These are phyloP conservation scores for Drosophila colorata DNA, from an alignment of 2,888 invertebrate genomes.

Conservation along the genomic window DNA sequence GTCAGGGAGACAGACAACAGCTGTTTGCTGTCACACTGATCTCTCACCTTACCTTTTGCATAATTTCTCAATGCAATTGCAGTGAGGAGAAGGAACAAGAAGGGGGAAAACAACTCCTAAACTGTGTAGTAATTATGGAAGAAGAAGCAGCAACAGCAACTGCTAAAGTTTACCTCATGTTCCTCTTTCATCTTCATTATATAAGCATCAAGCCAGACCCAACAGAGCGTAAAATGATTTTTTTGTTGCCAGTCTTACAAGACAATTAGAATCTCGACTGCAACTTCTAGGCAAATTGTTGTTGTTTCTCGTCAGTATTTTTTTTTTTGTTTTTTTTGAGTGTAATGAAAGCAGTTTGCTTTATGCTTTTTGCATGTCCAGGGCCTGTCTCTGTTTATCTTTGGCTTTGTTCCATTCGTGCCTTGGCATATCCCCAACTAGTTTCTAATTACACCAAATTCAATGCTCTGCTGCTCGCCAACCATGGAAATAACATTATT, in stretches of 20 bases:
- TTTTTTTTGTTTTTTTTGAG: conserved; percentile 28
- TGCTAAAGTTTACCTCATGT: conserved; percentile 33
- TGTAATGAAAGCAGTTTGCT: conserved; percentile 54
- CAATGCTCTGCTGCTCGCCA: conserved; percentile 61
- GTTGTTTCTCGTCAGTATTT: conserved; percentile 1
- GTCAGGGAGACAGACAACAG: conserved; percentile 58
- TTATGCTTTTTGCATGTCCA: conserved; percentile 58
- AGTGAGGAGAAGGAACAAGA: conserved; percentile 12
- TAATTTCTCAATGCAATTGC: conserved; percentile 61
- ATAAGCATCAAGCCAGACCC: conserved; percentile 43
- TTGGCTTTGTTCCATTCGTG: conserved; percentile 37
- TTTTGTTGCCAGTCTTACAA: conserved; percentile 49
- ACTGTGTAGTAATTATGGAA: conserved; percentile 48
- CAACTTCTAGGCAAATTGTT: conserved; percentile 23
- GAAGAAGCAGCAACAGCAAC: conserved; percentile 15
- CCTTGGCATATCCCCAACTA: conserved; percentile 38
- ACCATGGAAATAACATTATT: conserved; percentile 26
- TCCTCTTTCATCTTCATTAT: conserved; percentile 46
- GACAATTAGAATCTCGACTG: conserved; percentile 50
- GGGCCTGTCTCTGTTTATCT: conserved; percentile 31
- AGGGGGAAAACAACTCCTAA: conserved; percentile 12
- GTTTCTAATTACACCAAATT: conserved; percentile 75
- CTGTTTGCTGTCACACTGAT: conserved; percentile 73
- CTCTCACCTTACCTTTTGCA: conserved; percentile 65
- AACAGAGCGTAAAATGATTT: conserved; percentile 74